Base-by-base conservation (phyloP, 2,888 invertebrate species). In the Amphipoea oculea region DNA sequence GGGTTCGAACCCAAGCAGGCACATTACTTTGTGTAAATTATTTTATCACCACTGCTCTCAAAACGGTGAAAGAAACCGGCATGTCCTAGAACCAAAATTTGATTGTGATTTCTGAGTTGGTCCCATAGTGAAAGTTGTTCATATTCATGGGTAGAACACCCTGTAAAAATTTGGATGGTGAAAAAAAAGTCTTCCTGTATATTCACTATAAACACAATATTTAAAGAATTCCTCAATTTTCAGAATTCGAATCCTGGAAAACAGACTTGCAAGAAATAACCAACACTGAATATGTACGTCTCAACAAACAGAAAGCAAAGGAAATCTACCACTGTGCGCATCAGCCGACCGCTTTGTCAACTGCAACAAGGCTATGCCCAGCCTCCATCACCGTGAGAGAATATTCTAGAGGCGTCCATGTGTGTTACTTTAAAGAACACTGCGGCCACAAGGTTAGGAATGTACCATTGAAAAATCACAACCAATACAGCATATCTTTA, bases 201-300 rank as follows among this genome's bases (percentile, higher is more conserved):
- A n/a, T n/a, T n/a, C n/a, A n/a, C n/a, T n/a, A n/a, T n/a, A n/a
- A 54, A 23, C 54, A 54, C 7, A 54, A 54, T 20, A 54, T 17
- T 67, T 54, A 78, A 20, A 11, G 1, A 40, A n/a, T 1, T 14
- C 2, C 7, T 20, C 40, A 45, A 73, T 20, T 95, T 94, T 60
- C 94, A 96, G 96, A 94, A 81, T 95, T 94, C 54, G 82, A 76
- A 0, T 66, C 82, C 0, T 96, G 96, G 96, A 95, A 94, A 82
- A 65, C 75, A 1, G 88, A 92, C 2, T 86, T 95, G 87, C 93
- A 95, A 72, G 63, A 76, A 0, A 89, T 92, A 70, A 91, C 91
- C 0, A 86, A 85, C 3, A 84, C 87, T 0, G 91, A 90, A 45
- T 96, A 93, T 62, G 66, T 89, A 0, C 54, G 88, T 0, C 78